Base-by-base conservation (phyloP, 37 sponge, comb jelly and placozoan species). In the Aphrocallistes beatrix region DNA sequence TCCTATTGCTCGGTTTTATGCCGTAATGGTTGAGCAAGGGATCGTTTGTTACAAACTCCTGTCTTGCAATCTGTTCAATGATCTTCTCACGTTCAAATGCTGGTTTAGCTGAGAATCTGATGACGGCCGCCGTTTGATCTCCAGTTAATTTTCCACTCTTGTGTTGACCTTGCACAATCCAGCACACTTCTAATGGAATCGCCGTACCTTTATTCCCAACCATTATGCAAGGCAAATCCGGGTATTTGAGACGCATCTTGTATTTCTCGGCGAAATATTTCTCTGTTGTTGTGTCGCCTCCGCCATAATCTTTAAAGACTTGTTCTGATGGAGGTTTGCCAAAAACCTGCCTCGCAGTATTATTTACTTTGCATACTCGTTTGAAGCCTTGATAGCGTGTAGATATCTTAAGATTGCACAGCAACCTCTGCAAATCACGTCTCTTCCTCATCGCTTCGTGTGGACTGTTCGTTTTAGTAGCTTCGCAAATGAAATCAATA, bases 191-290 rank as follows among this genome's bases (percentile, higher is more conserved):
- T 6, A 13, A 6, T 1, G 75, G 75, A 32, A 60, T 60, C 25
- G 21, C 21, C 10, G 75, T 60, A 19, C 75, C 75, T 60, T 60
- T 60, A 30, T 60, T 60, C 16, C 86, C 90, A 9, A 93, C 89
- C 45, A 87, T 85, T 1, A 93, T 50, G 37, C 93, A 93, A 39
- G 93, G 93, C 13, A 93, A 81, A 37, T 86, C 34, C 39, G 93
- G 93, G 51, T 87, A 87, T 38, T 45, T 37, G 37, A 93, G 82
- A 1, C 1, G 37, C 1, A 47, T 60, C 1, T 39, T 51, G 82
- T 93, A 87, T 21, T n/a, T 84, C 28, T 87, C 38, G 37, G 51
- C 38, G 83, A 93, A 93, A 50, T 93, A 93, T 0, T 87, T 42
- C 42, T 81, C 84, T 8, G 89, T 89, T 19, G 86, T 91, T 38